Percentiles rank a stretch among this genome's conserved stretches.
Conservation (phyloP, 2,888 invertebrate species). For the Zygothrica quintamaculata region DNA sequence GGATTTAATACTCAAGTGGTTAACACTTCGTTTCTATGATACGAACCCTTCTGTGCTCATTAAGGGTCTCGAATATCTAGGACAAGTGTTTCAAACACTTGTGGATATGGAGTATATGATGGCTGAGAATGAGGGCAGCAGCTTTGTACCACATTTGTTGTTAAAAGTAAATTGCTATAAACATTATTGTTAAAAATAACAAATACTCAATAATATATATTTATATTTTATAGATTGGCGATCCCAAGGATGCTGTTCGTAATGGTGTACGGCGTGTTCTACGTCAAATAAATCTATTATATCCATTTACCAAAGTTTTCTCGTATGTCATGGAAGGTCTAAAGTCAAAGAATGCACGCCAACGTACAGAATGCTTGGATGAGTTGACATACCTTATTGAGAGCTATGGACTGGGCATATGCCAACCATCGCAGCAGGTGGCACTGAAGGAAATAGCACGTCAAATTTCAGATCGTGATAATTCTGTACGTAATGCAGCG, state of each 20-base stretch:
- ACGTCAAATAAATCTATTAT: constrained; percentile 93
- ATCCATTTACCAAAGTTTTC: constrained; percentile 95
- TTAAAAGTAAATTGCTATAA: constrained; percentile 93
- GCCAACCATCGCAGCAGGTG: constrained; percentile 91
- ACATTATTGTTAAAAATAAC: too few species aligned
- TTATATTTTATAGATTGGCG: constrained; percentile 92
- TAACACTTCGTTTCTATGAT: constrained; percentile 98
- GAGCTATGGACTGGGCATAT: constrained; percentile 92
- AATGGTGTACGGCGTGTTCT: constrained; percentile 94
- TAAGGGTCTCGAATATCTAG: constrained; percentile 96
- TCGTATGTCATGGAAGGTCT: constrained; percentile 96
- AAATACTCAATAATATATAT: constrained; percentile 8
- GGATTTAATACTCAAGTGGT: constrained; percentile 98
- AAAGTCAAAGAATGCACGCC: constrained; percentile 98
- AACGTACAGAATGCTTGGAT: constrained; percentile 97
- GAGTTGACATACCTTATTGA: constrained; percentile 94
- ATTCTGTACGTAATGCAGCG: constrained; percentile 97
- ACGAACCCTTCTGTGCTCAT: constrained; percentile 98
- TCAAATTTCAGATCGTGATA: constrained; percentile 98
- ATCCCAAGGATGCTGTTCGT: constrained; percentile 97
- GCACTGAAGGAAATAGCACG: constrained; percentile 94
- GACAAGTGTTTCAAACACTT: constrained; percentile 91
- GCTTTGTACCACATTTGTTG: constrained; percentile 97
- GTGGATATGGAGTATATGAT: constrained; percentile 93
- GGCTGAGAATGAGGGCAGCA: constrained; percentile 95